A percentile compares a stretch with the other conserved stretches of the same genome.
Evolutionary conservation across 2,113 vertebrate species (phyloP).

Genomic region (Petrocephalus microphthalmus): DNA sequence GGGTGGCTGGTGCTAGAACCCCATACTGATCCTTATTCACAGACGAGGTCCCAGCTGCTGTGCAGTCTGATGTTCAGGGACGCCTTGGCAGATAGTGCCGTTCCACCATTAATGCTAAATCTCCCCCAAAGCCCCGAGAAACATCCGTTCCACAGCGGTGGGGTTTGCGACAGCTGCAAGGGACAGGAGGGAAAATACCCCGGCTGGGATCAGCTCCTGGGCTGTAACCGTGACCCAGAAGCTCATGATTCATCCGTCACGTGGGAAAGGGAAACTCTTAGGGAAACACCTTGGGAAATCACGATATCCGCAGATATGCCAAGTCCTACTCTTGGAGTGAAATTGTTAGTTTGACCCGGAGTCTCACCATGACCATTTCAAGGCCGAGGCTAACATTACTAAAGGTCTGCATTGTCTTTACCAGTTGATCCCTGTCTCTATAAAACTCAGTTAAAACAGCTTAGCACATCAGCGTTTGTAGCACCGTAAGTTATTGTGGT

Average conservation of each 20-base stretch:
- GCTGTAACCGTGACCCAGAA: neutral
- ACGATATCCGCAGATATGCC: neutral
- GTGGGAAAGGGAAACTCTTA: neutral
- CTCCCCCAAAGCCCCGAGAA: neutral
- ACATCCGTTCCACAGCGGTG: neutral
- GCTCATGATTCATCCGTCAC: neutral
- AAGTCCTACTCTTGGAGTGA: neutral
- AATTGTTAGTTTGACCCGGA: neutral
- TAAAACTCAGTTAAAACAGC: neutral
- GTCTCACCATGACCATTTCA: neutral
- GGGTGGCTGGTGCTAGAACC: neutral
- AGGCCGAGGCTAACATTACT: neutral
- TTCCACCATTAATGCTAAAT: constrained; percentile 4
- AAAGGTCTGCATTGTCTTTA: neutral
- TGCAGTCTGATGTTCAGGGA: neutral
- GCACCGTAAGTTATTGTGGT: neutral
- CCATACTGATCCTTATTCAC: neutral
- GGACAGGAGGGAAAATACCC: neutral
- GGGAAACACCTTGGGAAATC: neutral
- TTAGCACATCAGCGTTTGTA: neutral
- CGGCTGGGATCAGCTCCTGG: neutral
- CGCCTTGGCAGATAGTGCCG: neutral
- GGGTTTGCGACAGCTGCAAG: constrained; percentile 16
- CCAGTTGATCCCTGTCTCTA: neutral
- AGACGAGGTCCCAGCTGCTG: constrained; percentile 5